Percentiles rank a stretch among this genome's conserved stretches.
Evolutionary conservation across 2,888 invertebrate species (phyloP).

Genomic region (Neelides folsomi): DNA sequence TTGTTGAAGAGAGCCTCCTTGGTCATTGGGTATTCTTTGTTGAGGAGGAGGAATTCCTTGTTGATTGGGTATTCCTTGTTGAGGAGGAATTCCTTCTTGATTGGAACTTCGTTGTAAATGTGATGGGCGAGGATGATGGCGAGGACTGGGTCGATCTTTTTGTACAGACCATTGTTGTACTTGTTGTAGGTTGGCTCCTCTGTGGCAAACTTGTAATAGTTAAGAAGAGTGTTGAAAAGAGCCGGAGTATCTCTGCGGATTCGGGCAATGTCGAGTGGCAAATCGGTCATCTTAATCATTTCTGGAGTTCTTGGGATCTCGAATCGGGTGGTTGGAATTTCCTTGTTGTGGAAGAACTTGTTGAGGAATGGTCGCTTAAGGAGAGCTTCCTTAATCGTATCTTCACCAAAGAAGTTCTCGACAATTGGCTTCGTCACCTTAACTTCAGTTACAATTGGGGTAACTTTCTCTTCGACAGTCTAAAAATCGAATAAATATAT

Average conservation of each 20-base stretch:
- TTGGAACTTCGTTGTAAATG: neutral
- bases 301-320: no score
- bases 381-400: conserved; percentile 2
- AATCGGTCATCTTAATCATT: no score
- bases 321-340: no score
- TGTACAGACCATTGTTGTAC: neutral
- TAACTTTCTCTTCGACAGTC: no score
- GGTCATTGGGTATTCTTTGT: neutral
- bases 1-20: neutral
- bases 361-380: neutral
- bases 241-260: no score
- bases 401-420: neutral
- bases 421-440: neutral
- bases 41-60: neutral
- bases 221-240: neutral
- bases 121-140: neutral
- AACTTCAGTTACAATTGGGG: neutral
- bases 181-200: neutral
- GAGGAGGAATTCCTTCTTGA: neutral
- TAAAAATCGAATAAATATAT: no score
- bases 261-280: no score
- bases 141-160: neutral
- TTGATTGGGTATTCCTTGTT: neutral
- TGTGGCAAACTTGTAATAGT: neutral
- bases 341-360: conserved; percentile 1